Conservation (phyloP, 2,113 vertebrate species). For the Chaetodon trifascialis region DNA sequence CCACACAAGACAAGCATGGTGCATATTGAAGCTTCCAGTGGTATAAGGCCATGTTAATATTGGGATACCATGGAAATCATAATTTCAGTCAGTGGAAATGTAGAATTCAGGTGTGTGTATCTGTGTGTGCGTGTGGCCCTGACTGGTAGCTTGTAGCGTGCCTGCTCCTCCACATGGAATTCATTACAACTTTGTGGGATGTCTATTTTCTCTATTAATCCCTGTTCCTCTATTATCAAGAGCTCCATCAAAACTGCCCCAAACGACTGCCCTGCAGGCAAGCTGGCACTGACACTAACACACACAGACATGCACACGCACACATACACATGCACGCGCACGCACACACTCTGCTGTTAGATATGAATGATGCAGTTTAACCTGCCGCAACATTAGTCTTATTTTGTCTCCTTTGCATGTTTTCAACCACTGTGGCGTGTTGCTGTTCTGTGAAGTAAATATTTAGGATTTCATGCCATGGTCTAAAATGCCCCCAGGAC, state of each 20-base stretch:
- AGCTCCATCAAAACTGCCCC: conserved; percentile 76
- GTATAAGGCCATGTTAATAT: neutral
- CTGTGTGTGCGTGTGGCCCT: conserved; percentile 19
- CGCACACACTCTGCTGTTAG: neutral
- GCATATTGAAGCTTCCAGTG: neutral
- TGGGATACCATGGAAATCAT: conserved; percentile 15
- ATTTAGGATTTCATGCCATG: conserved; percentile 13
- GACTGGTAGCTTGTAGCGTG: conserved; percentile 50
- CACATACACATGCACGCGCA: neutral
- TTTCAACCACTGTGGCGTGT: neutral
- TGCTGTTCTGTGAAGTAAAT: conserved; percentile 10
- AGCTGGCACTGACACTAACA: conserved; percentile 42
- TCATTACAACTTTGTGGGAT: conserved; percentile 76
- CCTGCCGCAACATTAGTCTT: neutral
- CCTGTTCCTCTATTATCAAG: conserved; percentile 78
- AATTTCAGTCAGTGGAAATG: conserved; percentile 8
- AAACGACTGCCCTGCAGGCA: conserved; percentile 68
- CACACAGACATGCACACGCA: conserved; percentile 17
- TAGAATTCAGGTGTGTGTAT: conserved; percentile 18
- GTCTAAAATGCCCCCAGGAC: conserved; percentile 10
- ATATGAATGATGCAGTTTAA: conserved; percentile 32
- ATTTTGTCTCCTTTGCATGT: conserved; percentile 10
- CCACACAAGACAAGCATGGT: neutral
- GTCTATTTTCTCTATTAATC: conserved; percentile 85
- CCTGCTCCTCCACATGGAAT: conserved; percentile 77